A percentile compares a stretch with the other conserved stretches of the same genome.
These are phyloP conservation scores for Malacoraja senta DNA, from an alignment of 2,797 vertebrate species.

Conservation along the genomic window DNA sequence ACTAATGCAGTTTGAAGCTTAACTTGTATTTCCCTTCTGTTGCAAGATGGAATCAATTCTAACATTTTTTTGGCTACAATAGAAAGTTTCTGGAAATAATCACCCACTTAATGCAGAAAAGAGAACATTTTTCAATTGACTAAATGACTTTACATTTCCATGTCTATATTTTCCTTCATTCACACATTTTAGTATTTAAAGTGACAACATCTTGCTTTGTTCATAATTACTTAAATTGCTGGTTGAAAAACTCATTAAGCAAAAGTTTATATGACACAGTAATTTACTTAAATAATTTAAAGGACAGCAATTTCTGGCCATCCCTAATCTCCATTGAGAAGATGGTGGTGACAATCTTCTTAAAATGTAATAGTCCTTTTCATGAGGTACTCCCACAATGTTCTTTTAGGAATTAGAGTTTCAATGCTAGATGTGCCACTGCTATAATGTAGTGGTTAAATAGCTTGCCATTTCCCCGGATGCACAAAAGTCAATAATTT, in stretches of 20 bases:
- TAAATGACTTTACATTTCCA: slow-evolving; percentile 55
- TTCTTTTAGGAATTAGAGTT: no score
- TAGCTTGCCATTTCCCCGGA: no score
- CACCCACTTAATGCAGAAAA: slow-evolving; percentile 51
- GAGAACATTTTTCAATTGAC: slow-evolving; percentile 52
- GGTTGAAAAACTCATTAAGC: neutral
- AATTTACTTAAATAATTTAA: neutral
- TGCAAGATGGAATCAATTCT: slow-evolving; percentile 57
- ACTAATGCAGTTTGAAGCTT: slow-evolving; percentile 56
- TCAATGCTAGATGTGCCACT: no score
- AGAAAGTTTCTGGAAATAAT: slow-evolving; percentile 56
- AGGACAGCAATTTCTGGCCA: no score
- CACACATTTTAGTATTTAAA: neutral
- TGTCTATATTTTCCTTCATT: slow-evolving; percentile 41
- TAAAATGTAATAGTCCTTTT: no score
- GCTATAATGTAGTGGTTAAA: no score
- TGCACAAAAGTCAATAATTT: no score
- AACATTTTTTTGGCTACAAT: slow-evolving; percentile 50
- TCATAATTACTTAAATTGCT: neutral
- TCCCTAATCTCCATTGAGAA: no score
- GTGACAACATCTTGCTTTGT: neutral
- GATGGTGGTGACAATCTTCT: no score
- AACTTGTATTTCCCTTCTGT: slow-evolving; percentile 54
- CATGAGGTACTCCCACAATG: no score
- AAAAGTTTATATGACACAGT: neutral